phyloP scores from a whole-genome alignment of 2,888 invertebrate genomes.

The Sinotaia quadrata region DNA sequence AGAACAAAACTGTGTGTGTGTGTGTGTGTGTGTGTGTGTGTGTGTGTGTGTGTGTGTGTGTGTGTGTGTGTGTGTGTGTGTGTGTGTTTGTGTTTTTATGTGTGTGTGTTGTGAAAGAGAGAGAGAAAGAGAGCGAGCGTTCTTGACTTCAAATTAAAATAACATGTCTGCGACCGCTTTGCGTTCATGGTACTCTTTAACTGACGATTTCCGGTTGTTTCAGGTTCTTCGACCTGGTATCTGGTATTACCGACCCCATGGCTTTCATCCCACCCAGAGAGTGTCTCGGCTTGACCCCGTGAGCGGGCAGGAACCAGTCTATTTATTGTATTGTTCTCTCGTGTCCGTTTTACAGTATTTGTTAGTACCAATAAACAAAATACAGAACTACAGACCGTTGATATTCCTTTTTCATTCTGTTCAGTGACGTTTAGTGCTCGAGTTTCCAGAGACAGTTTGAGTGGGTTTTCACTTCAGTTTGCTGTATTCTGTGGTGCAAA shows the following conservation, averaged over 20 bases:
- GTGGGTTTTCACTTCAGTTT: background rate
- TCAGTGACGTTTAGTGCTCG: background rate
- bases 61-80: conserved; percentile 2
- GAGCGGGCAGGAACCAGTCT: background rate
- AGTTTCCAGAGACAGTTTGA: background rate
- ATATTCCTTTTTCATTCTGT: background rate
- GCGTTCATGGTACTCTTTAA: no score
- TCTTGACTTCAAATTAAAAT: background rate
- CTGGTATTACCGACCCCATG: conserved; percentile 57
- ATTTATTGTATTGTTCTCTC: no score
- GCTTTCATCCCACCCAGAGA: conserved; percentile 54
- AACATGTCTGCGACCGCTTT: no score
- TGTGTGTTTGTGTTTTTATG: background rate
- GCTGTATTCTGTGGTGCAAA: background rate
- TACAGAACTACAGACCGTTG: no score
- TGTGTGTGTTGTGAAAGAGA: background rate
- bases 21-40: conserved; percentile 9
- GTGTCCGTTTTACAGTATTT: no score
- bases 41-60: conserved; percentile 8
- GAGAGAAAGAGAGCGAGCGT: background rate
- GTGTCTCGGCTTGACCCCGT: conserved; percentile 28
- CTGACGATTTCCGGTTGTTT: conserved; percentile 29
- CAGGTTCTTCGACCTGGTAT: conserved; percentile 55
- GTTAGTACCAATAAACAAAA: no score
- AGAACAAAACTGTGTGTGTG: no score